Evolutionary conservation across 2,888 invertebrate species (phyloP), one percentile per base, ranked within the genome.

Genomic region (Cecidostiba fungosa): DNA sequence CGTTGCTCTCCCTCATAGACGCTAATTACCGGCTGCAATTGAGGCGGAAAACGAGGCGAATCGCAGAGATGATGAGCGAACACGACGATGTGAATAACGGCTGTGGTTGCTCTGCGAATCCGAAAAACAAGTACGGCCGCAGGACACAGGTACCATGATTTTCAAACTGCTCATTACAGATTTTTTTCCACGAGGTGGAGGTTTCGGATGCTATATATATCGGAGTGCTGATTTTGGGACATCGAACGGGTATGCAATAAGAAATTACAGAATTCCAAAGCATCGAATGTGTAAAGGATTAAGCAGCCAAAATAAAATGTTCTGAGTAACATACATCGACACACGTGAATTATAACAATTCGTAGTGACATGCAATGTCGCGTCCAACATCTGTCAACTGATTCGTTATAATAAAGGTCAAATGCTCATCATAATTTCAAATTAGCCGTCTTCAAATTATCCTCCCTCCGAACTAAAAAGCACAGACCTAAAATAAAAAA

Each of bases 21-120:
- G 36, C 72, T 72, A 39, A 72, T 72, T 72, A 72, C 32, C 76
- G 32, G 26, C 32, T 59, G 59, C 36, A 77, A 54, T 77, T 59
- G 59, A 59, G 77, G 77, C 54, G 59, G 59, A 59, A 59, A 77
- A 54, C 77, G 59, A 62, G 29, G 16, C 32, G 29, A 23, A 43
- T 73, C 26, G 26, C 47, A 66, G 16, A 10, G 66, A 66, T 29
- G 66, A 66, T 29, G 66, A 66, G 29, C 66, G 12, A 66, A 66
- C 66, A 12, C 39, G 36, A 26, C 14, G 14, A 66, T 39, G 66
- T 23, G 32, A 43, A n/a, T 50, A 19, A 50, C 29, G 8, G 16
- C 29, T 2, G 32, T 23, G 26, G 16, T 5, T 36, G 39, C n/a
- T 19, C 5, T 43, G 66, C 3, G 43, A 12, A 12, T 6, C 8